Percentiles rank a stretch among this genome's conserved stretches.
phyloP scores from a whole-genome alignment of 2,797 vertebrate genomes.

The Columba guinea region DNA sequence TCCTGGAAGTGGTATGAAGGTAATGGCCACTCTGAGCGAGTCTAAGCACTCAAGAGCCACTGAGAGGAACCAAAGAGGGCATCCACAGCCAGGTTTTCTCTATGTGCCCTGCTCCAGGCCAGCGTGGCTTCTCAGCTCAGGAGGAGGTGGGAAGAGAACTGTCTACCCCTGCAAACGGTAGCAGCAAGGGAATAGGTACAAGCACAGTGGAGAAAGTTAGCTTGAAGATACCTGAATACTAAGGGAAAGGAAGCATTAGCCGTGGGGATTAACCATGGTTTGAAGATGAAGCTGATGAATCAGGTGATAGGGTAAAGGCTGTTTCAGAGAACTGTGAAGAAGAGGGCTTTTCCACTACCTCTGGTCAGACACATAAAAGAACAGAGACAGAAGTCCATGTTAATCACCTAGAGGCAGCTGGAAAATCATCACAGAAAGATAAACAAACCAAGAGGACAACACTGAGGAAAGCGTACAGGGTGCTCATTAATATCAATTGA shows the following conservation, averaged over 20 bases:
- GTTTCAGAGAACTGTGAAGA: not conserved
- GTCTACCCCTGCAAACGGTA: not conserved
- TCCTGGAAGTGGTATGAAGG: not conserved
- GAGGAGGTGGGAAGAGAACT: not conserved
- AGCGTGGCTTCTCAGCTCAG: not conserved
- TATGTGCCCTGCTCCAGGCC: not conserved
- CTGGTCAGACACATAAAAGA: not conserved
- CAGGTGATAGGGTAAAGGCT: not conserved
- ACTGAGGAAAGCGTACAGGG: not conserved
- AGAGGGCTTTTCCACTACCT: not conserved
- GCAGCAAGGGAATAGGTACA: not conserved
- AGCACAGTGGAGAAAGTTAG: not conserved
- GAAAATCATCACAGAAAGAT: not conserved
- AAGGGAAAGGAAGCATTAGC: not conserved
- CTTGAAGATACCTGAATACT: not conserved
- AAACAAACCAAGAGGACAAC: not conserved
- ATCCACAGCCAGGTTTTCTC: rapidly evolving
- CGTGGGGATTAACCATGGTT: not conserved
- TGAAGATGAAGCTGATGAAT: not conserved
- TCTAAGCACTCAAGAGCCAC: not conserved
- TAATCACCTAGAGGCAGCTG: not conserved
- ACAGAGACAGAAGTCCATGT: not conserved
- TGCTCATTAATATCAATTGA: not conserved
- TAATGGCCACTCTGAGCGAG: not conserved
- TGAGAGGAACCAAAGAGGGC: not conserved